Base-by-base conservation (phyloP, 1,140 invertebrate genomes). In the Globodera rostochiensis region DNA sequence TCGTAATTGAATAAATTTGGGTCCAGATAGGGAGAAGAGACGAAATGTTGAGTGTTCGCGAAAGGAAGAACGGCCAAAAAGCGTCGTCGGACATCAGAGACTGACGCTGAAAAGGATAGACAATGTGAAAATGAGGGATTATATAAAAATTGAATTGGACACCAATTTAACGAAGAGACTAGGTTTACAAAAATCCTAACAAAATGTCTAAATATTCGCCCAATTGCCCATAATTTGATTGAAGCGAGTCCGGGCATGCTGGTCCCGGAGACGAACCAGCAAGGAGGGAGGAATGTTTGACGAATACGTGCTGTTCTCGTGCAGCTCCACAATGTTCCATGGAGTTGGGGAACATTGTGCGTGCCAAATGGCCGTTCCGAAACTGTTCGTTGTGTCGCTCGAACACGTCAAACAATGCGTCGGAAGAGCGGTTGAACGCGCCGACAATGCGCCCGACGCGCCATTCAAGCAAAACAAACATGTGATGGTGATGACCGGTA, bases 401-500 rank as follows among this genome's bases (percentile, higher is more conserved):
- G 70, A 84, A 86, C 36, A 69, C n/a, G 11, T 84, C 84, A 49
- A 85, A 86, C 21, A 85, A 50, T 13, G 57, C 21, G 6, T 53
- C 49, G 13, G 84, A 86, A 25, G 25, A 70, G 46, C 83, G 79
- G 36, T 71, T 45, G 73, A 79, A 85, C 60, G 77, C 70, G 8
- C 80, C 84, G 15, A 73, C 3, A 66, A 85, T 86, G 47, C 78
- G 53, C 11, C 85, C 85, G 0, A 64, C 46, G 11, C 82, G 57
- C 84, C 84, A 85, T 13, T 85, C 82, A n/a, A 86, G 57, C 13
- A 85, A 19, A 70, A 87, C 76, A 74, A 85, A 85, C 86, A 85
- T 84, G 57, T 79, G 76, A 47, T 74, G 73, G 53, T 74, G 53
- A 57, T 64, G 36, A 49, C 21, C 19, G 9, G n/a, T 46, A 80